phyloP scores from a whole-genome alignment of 2,888 invertebrate species.

The Cremastinae sp. region DNA sequence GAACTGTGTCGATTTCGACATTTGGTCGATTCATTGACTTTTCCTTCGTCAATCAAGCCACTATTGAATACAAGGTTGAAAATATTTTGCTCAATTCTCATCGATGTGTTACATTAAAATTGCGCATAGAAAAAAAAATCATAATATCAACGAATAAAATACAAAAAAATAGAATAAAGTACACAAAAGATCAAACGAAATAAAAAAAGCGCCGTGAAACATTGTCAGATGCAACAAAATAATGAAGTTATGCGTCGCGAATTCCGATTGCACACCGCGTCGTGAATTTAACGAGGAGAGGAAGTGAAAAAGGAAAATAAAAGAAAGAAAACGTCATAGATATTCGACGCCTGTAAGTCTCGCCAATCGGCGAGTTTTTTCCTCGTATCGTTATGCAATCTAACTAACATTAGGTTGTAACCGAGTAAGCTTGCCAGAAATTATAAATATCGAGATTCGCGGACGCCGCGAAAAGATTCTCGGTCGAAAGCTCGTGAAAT shows the following conservation, averaged over 20 bases:
- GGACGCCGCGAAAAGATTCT: conserved; percentile 60
- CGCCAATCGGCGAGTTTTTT: conserved; percentile 57
- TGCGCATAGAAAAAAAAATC: not conserved
- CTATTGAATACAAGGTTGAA: not conserved
- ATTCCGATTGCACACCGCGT: not conserved
- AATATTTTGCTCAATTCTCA: not conserved
- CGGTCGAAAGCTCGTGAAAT: conserved; percentile 16
- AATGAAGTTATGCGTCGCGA: not conserved
- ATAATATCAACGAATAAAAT: not conserved
- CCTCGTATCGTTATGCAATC: conserved; percentile 69
- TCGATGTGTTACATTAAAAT: not conserved
- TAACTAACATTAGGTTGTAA: conserved; percentile 73
- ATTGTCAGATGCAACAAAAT: no score
- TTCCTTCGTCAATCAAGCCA: not conserved
- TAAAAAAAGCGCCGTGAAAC: no score
- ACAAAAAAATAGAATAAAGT: not conserved
- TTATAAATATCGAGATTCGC: conserved; percentile 78
- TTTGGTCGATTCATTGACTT: not conserved
- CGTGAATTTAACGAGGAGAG: not conserved
- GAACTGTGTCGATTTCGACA: not conserved
- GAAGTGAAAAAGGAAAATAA: not conserved
- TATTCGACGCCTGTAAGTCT: conserved; percentile 51
- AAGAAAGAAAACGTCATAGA: conserved; percentile 15
- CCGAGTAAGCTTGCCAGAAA: conserved; percentile 74
- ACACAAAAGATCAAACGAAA: no score